These are phyloP conservation scores for Kryptolebias marmoratus DNA, from an alignment of 2,113 vertebrate species.

Conservation along the genomic window DNA sequence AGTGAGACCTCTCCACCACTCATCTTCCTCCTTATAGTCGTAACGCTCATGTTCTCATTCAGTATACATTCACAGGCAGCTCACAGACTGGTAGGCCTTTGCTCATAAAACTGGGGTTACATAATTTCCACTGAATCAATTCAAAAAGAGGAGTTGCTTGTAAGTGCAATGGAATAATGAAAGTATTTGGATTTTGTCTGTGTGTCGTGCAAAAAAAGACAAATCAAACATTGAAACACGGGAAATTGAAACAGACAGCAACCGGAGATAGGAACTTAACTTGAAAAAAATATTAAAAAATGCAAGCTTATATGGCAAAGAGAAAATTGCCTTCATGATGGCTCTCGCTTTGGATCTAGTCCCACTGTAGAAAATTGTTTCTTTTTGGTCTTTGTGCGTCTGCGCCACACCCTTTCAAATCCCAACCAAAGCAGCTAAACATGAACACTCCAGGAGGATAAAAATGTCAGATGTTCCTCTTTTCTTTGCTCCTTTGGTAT, in stretches of 20 bases:
- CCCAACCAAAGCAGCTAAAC: slow-evolving; percentile 62
- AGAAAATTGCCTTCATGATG: slow-evolving; percentile 53
- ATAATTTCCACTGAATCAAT: background rate
- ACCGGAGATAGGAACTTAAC: slow-evolving; percentile 1
- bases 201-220: slow-evolving; percentile 3
- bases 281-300: slow-evolving; percentile 13
- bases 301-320: slow-evolving; percentile 21
- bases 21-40: background rate
- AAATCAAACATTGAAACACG: slow-evolving; percentile 22
- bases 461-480: slow-evolving; percentile 59
- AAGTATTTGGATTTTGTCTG: slow-evolving; percentile 13
- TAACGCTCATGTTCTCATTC: slow-evolving; percentile 2
- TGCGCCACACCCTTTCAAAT: slow-evolving; percentile 52
- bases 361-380: slow-evolving; percentile 48
- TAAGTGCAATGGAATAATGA: background rate
- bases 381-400: slow-evolving; percentile 51
- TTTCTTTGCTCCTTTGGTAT: slow-evolving; percentile 57
- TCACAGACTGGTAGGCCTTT: background rate
- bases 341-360: slow-evolving; percentile 38
- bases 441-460: slow-evolving; percentile 53
- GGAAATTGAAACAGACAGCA: slow-evolving; percentile 14
- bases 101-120: background rate
- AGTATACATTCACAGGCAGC: background rate
- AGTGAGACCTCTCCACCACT: background rate
- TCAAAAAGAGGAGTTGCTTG: background rate